phyloP scores from a whole-genome alignment of 2,888 invertebrate species.

The Drosophila sordidula region DNA sequence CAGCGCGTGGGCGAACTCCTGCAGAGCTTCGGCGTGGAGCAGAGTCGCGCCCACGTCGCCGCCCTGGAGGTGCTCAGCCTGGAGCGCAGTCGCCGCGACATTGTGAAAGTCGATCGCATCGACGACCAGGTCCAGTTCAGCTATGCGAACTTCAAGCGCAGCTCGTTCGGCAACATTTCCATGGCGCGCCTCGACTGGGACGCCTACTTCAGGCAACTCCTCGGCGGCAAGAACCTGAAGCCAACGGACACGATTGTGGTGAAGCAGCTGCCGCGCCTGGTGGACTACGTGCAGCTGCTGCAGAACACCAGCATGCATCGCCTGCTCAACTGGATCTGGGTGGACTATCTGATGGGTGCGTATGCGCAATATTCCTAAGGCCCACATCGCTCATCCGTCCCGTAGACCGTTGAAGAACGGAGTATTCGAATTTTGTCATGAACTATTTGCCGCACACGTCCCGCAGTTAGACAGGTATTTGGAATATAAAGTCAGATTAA shows the following conservation, averaged over 20 bases:
- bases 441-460: no score
- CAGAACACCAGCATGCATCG: slow-evolving; percentile 76
- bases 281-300: slow-evolving; percentile 74
- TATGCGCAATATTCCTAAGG: slow-evolving; percentile 25
- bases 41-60: slow-evolving; percentile 77
- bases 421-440: not conserved
- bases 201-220: slow-evolving; percentile 74
- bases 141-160: slow-evolving; percentile 73
- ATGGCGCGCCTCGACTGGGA: slow-evolving; percentile 78
- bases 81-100: slow-evolving; percentile 79
- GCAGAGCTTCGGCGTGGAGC: slow-evolving; percentile 71
- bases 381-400: not conserved
- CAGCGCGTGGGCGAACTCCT: slow-evolving; percentile 78
- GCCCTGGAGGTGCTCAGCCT: slow-evolving; percentile 82
- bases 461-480: no score
- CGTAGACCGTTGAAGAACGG: not conserved
- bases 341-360: slow-evolving; percentile 82
- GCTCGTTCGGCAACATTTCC: slow-evolving; percentile 54
- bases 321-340: slow-evolving; percentile 83
- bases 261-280: slow-evolving; percentile 74
- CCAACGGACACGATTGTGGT: slow-evolving; percentile 74
- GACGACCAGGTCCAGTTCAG: slow-evolving; percentile 68
- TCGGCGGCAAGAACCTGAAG: slow-evolving; percentile 80
- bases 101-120: slow-evolving; percentile 57
- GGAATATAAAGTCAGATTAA: no score